phyloP scores from a whole-genome alignment of 2,888 invertebrate genomes.

The Cheilosia soror region DNA sequence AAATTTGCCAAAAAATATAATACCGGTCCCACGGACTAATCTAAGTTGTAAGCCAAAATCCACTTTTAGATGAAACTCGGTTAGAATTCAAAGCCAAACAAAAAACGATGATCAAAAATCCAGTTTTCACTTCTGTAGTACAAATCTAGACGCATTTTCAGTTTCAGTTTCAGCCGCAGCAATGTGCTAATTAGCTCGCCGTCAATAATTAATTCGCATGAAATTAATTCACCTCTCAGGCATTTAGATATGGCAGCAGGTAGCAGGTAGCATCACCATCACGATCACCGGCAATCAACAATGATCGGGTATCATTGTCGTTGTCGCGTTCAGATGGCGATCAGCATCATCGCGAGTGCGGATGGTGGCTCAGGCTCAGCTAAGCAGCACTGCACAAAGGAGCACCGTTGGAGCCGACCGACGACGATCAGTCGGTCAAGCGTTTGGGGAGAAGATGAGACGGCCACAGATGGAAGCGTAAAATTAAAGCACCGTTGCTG shows the following conservation, averaged over 20 bases:
- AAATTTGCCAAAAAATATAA: conserved; percentile 15
- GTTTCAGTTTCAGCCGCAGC: conserved; percentile 13
- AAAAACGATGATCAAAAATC: conserved; percentile 22
- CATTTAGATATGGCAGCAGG: conserved; percentile 35
- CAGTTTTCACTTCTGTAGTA: conserved; percentile 28
- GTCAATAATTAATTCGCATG: conserved; percentile 69
- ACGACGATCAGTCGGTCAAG: conserved; percentile 5
- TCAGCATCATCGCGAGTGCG: conserved; percentile 23
- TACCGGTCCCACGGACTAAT: conserved; percentile 15
- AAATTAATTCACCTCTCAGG: conserved; percentile 58
- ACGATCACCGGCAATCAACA: conserved; percentile 44
- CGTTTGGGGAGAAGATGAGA: conserved; percentile 4
- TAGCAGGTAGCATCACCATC: conserved; percentile 42
- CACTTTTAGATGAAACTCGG: neutral
- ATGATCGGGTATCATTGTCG: conserved; percentile 36
- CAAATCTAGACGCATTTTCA: conserved; percentile 34
- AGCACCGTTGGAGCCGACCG: conserved; percentile 1
- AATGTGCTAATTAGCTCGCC: conserved; percentile 69
- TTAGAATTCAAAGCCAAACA: neutral
- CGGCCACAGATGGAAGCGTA: conserved; percentile 50
- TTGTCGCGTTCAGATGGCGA: conserved; percentile 39
- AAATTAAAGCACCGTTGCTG: conserved; percentile 74
- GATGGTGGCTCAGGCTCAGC: conserved; percentile 25
- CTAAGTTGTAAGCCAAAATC: conserved; percentile 2
- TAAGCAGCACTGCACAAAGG: conserved; percentile 18